Evolutionary conservation across 2,888 invertebrate genomes (phyloP), one percentile per base, ranked within the genome.

Genomic region (Acleris laterana): DNA sequence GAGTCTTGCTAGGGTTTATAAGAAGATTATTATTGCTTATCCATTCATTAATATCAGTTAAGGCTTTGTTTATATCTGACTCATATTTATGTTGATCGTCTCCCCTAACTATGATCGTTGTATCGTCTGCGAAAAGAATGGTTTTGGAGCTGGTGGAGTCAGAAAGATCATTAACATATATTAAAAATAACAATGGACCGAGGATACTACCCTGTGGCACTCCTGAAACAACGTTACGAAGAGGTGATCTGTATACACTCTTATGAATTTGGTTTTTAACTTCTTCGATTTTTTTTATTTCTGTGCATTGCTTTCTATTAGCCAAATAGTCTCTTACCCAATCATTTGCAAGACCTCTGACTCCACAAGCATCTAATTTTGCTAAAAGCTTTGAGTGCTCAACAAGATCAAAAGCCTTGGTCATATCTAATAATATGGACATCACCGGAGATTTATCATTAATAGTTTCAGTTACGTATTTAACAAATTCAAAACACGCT

Each of bases 401-500:
- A 13, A 50, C 50, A 11, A 22, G 20, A 50, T 50, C 50, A 11
- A 50, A 50, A 5, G 49, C 49, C 19, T 49, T 49, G 19, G 19
- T 49, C 49, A 49, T n/a, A n/a, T 52, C 25, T 11, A 55, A 38
- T 11, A 55, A 55, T 55, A 55, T 55, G 16, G 55, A 55, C 19
- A 5, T 55, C 17, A 38, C 42, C 17, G 55, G 17, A 5, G 32
- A 7, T 20, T 55, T 49, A 22, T 50, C 20, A 22, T 50, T 50
- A 22, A 50, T 22, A 20, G 50, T 7, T 50, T 50, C 50, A 9
- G 11, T 20, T 50, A 50, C 11, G 20, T 50, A 50, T 50, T 22
- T 20, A 20, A 50, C 50, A 22, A 50, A 50, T 3, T 50, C 50
- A 22, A 50, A 50, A 13, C 50, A 50, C 11, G 50, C 50, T 4